These are phyloP conservation scores for Procambarus virginalis DNA, from an alignment of 1,140 invertebrate species.

Conservation along the genomic window DNA sequence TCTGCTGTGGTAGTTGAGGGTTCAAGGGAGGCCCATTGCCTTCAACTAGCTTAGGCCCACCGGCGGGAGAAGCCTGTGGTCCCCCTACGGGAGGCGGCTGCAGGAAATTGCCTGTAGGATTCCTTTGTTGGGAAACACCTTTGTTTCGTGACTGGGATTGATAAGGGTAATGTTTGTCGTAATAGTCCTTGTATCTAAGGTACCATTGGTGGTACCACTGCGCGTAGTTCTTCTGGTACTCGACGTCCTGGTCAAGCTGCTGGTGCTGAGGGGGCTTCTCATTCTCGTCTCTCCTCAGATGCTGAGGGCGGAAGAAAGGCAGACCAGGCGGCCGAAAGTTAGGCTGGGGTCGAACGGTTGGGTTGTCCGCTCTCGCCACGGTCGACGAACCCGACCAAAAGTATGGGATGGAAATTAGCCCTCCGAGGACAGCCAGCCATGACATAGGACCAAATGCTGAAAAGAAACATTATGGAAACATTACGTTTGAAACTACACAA, in stretches of 20 bases:
- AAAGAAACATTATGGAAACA: neutral
- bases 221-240: slow-evolving; percentile 60
- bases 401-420: slow-evolving; percentile 60
- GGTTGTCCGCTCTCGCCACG: slow-evolving; percentile 31
- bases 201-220: slow-evolving; percentile 66
- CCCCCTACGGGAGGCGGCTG: neutral
- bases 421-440: slow-evolving; percentile 56
- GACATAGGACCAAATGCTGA: slow-evolving; percentile 58
- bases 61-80: too few species aligned
- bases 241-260: slow-evolving; percentile 11
- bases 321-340: slow-evolving; percentile 18
- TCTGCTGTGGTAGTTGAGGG: neutral
- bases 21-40: neutral
- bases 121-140: neutral
- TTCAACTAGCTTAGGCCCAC: too few species aligned
- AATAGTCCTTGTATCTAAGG: slow-evolving; percentile 47
- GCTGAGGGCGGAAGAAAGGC: slow-evolving; percentile 20
- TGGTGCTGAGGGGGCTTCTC: slow-evolving; percentile 26
- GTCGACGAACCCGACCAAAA: slow-evolving; percentile 23
- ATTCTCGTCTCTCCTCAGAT: slow-evolving; percentile 30
- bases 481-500: neutral
- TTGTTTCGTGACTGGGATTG: neutral
- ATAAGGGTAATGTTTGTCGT: slow-evolving; percentile 50
- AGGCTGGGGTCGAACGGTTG: neutral
- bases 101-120: neutral